Conservation (phyloP, 2,113 vertebrate genomes). For the rabbit (Oryctolagus cuniculus) region mOryCun1.1 NC_091453.1:18772501-18773000, state of each 20-base stretch:
- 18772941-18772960: background rate
- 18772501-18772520: background rate
- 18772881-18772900: background rate
- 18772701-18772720: background rate
- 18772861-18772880: background rate
- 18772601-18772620: background rate
- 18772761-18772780: background rate
- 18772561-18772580: background rate
- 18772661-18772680: background rate
- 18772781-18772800: background rate
- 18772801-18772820: background rate
- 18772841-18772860: background rate
- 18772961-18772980: background rate
- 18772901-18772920: background rate
- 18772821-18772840: conserved; percentile 20
- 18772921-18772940: conserved; percentile 12
- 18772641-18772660: background rate
- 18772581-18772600: conserved; percentile 5
- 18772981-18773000: conserved; percentile 18
- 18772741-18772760: conserved; percentile 28
- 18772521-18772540: background rate
- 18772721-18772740: background rate
- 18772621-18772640: background rate
- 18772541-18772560: background rate
- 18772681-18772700: background rate